Conservation (phyloP, 2,888 invertebrate genomes). For the Agrotis clavis region DNA sequence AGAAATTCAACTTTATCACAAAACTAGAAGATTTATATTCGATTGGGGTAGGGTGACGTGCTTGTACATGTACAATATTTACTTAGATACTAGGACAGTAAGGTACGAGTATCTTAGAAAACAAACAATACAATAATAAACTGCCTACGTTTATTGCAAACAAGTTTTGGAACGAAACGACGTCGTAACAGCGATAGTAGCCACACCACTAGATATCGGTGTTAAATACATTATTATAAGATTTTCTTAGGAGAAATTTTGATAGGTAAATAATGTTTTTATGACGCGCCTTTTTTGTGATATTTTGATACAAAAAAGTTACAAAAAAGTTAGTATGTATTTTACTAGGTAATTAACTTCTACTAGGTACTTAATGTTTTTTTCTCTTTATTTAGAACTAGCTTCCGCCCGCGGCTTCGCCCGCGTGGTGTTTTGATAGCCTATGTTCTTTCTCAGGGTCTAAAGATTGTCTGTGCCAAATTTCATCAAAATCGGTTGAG, state of each 20-base stretch:
- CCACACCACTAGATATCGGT: not conserved
- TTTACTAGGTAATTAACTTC: no score
- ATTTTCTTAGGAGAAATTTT: slow-evolving; percentile 44
- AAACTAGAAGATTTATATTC: no score
- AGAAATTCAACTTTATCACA: no score
- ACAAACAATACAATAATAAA: slow-evolving; percentile 13
- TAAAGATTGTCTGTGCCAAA: no score
- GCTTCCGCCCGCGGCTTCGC: no score
- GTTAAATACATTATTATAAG: slow-evolving; percentile 15
- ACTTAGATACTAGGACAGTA: not conserved
- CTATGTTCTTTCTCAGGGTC: no score
- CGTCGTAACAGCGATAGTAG: slow-evolving; percentile 13
- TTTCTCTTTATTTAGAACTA: not conserved
- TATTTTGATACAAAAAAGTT: no score
- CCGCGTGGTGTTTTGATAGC: no score
- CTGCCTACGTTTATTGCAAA: slow-evolving; percentile 20
- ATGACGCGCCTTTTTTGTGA: slow-evolving; percentile 3
- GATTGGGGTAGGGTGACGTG: no score
- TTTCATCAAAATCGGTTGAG: no score
- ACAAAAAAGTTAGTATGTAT: no score
- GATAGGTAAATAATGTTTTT: slow-evolving; percentile 18
- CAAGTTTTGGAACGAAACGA: slow-evolving; percentile 17
- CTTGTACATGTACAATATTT: no score
- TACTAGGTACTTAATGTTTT: not conserved
- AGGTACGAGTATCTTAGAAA: not conserved